Evolutionary conservation across 1,140 invertebrate species (phyloP).

Genomic region (Pteromalus puparum): DNA sequence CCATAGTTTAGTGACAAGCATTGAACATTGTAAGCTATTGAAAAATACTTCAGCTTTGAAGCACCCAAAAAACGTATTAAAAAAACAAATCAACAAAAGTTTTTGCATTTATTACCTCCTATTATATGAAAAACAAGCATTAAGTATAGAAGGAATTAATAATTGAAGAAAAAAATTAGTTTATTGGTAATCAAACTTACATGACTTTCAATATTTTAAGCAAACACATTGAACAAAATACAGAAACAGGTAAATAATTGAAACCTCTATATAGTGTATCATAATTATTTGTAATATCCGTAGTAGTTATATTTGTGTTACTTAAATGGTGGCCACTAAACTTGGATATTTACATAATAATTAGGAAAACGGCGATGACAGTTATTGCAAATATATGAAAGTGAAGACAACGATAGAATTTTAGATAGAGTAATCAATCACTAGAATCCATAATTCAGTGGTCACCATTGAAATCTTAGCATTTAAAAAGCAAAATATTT

Average conservation of each 20-base stretch:
- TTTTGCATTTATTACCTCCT: conserved; percentile 45
- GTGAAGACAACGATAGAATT: background rate
- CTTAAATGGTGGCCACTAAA: conserved; percentile 44
- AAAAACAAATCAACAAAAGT: conserved; percentile 15
- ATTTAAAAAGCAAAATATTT: background rate
- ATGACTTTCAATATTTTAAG: conserved; percentile 1
- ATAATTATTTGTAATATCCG: conserved; percentile 16
- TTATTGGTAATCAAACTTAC: background rate
- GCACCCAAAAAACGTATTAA: conserved; percentile 19
- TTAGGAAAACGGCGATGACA: background rate
- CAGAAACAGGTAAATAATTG: conserved; percentile 37
- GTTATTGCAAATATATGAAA: background rate
- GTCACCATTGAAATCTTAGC: conserved; percentile 38
- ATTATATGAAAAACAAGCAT: conserved; percentile 4
- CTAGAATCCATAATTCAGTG: conserved; percentile 44
- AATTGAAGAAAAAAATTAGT: conserved; percentile 10
- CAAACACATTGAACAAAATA: conserved; percentile 36
- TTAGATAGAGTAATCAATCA: conserved; percentile 8
- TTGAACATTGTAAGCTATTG: conserved; percentile 45
- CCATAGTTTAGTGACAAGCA: conserved; percentile 40
- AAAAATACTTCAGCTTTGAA: conserved; percentile 42
- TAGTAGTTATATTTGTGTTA: conserved; percentile 31
- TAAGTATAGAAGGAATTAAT: background rate
- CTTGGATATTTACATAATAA: conserved; percentile 26
- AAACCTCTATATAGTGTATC: conserved; percentile 15